Base-by-base conservation (phyloP, 2,888 invertebrate species). In the Adineta ricciae region DNA sequence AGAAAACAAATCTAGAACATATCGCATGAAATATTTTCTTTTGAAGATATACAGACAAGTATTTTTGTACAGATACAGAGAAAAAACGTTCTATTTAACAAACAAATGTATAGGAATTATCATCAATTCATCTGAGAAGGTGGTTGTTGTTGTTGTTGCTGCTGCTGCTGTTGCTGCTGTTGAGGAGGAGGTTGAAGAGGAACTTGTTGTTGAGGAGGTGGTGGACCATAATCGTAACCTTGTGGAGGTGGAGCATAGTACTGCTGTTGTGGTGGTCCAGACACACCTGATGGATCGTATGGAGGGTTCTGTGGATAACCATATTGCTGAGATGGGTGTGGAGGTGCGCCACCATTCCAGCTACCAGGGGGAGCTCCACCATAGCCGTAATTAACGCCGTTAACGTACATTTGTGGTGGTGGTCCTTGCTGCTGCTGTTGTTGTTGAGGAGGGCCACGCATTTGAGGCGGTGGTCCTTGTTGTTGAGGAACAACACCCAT, bases 1-100 rank as follows among this genome's bases (percentile, higher is more conserved):
- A 32, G 1, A 32, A 32, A 64, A 32, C 0, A 64, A 19, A 64
- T 32, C 32, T 64, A 64, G 64, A 64, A 64, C 64, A 64, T 64
- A 32, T 32, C 32, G 64, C 27, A 64, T 64, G 32, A 56, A 54
- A 56, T 56, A 27, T 64, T 64, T 64, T 64, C 64, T 64, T 64
- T 64, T 32, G 64, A 64, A 64, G 64, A 64, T 64, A 64, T 64
- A 64, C 64, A 64, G 64, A 64, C 64, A 32, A 64, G 32, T 64
- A 64, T 64, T 64, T 64, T 64, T 64, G 32, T 64, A 64, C 64
- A 64, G 64, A 64, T 36, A 64, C 11, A 64, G 64, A 64, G 19
- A 64, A 27, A 64, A 64, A 64, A 64, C 16, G 14, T 64, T 19
- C 32, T 36, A 64, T 64, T 5, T 64, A 64, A 64, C 64, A 64